phyloP scores from a whole-genome alignment of 1,140 invertebrate genomes.

The Bombus pyrosoma region DNA sequence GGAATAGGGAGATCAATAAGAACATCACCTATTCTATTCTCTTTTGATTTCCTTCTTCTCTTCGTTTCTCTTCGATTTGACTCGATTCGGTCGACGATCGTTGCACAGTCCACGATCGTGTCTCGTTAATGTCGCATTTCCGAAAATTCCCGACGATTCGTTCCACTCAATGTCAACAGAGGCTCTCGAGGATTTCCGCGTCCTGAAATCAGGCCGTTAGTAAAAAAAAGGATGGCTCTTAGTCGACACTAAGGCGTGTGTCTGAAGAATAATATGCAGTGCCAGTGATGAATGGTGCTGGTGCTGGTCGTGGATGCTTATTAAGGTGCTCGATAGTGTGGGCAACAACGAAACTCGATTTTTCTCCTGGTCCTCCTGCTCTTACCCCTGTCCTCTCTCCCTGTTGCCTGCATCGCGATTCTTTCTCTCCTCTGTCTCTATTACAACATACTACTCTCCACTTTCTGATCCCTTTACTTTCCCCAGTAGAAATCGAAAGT shows the following conservation, averaged over 20 bases:
- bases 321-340: constrained; percentile 35
- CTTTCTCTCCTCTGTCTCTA: neutral
- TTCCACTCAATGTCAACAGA: neutral
- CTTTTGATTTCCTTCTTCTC: too few species aligned
- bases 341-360: constrained; percentile 36
- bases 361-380: constrained; percentile 51
- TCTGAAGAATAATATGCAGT: constrained; percentile 39
- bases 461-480: neutral
- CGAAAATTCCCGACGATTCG: neutral
- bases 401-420: neutral
- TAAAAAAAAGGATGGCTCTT: constrained; percentile 29
- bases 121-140: neutral
- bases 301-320: constrained; percentile 55
- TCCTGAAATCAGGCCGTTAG: constrained; percentile 71
- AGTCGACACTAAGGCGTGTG: neutral
- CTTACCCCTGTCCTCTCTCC: constrained; percentile 32
- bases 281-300: constrained; percentile 52
- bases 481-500: too few species aligned
- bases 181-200: neutral
- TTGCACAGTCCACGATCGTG: neutral
- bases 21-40: too few species aligned
- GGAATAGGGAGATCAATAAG: too few species aligned
- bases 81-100: neutral
- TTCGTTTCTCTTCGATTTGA: too few species aligned
- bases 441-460: neutral